Conservation (phyloP, 1,140 invertebrate genomes). For the Mycetomoellerius zeteki region DNA sequence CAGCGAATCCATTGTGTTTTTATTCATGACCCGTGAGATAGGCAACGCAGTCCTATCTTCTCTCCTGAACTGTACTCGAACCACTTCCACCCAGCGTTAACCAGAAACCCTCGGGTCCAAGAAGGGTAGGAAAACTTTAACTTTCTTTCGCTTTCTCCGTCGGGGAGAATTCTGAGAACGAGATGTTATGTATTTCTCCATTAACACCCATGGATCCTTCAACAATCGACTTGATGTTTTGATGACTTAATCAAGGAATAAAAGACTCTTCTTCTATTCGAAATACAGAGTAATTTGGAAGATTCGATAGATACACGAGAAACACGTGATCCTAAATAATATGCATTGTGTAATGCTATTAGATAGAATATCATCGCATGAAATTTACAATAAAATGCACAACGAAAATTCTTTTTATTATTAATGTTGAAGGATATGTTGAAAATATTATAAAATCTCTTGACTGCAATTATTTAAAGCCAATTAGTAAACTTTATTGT, state of each 20-base stretch:
- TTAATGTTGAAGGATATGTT: not conserved
- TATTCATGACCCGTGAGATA: conserved; percentile 82
- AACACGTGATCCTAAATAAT: not conserved
- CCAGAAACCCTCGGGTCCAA: conserved; percentile 65
- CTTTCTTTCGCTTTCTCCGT: conserved; percentile 67
- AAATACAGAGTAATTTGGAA: not conserved
- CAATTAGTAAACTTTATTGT: no score
- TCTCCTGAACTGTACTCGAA: conserved; percentile 53
- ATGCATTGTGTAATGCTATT: not conserved
- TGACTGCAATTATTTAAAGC: no score
- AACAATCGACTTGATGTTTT: conserved; percentile 24
- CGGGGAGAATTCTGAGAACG: conserved; percentile 49
- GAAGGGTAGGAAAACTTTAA: conserved; percentile 72
- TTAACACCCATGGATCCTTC: conserved; percentile 66
- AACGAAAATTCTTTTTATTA: not conserved
- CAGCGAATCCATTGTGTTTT: conserved; percentile 84
- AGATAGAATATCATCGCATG: not conserved
- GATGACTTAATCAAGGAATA: conserved; percentile 27
- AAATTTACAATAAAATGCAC: not conserved
- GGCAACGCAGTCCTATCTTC: conserved; percentile 76
- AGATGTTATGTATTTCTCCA: conserved; percentile 75
- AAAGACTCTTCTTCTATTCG: not conserved
- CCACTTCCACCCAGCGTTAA: conserved; percentile 52
- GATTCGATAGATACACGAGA: not conserved
- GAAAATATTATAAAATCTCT: not conserved